A percentile compares a stretch with the other conserved stretches of the same genome.
phyloP scores from a whole-genome alignment of 2,888 invertebrate species.

The Tipula unca region DNA sequence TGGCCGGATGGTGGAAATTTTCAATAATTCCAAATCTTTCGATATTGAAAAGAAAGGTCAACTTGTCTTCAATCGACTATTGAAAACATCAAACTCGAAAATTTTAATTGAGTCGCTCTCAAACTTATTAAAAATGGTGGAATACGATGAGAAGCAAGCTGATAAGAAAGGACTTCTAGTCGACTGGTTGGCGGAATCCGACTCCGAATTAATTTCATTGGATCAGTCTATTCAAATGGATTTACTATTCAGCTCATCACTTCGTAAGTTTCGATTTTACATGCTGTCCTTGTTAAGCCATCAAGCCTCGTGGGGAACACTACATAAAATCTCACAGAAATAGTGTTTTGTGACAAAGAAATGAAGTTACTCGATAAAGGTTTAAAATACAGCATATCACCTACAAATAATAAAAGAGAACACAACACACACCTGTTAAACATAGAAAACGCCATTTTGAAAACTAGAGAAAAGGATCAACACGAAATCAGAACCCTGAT shows the following conservation, averaged over 20 bases:
- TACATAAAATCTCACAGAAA: constrained; percentile 46
- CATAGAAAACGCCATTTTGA: too few species aligned
- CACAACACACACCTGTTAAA: too few species aligned
- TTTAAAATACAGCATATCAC: constrained; percentile 81
- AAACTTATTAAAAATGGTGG: constrained; percentile 24
- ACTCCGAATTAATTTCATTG: constrained; percentile 70
- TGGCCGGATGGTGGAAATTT: constrained; percentile 24
- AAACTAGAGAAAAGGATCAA: too few species aligned
- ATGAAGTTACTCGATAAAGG: constrained; percentile 54
- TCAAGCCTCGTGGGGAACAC: constrained; percentile 80
- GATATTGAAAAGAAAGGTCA: constrained; percentile 29
- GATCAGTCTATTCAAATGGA: constrained; percentile 53
- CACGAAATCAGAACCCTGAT: too few species aligned
- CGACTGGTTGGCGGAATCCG: constrained; percentile 82
- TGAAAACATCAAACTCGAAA: constrained; percentile 22
- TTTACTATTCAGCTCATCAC: constrained; percentile 51
- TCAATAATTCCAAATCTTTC: constrained; percentile 25
- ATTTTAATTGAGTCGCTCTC: constrained; percentile 29
- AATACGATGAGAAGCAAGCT: constrained; percentile 21
- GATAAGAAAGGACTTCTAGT: constrained; percentile 62
- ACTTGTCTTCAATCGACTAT: constrained; percentile 28
- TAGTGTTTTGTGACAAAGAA: constrained; percentile 33
- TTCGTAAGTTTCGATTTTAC: constrained; percentile 52
- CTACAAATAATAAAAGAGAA: constrained; percentile 78
- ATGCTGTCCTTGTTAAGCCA: constrained; percentile 80